Evolutionary conservation across 1,140 invertebrate genomes (phyloP), one percentile per base, ranked within the genome.

Genomic region (Cecropterus lyciades): DNA sequence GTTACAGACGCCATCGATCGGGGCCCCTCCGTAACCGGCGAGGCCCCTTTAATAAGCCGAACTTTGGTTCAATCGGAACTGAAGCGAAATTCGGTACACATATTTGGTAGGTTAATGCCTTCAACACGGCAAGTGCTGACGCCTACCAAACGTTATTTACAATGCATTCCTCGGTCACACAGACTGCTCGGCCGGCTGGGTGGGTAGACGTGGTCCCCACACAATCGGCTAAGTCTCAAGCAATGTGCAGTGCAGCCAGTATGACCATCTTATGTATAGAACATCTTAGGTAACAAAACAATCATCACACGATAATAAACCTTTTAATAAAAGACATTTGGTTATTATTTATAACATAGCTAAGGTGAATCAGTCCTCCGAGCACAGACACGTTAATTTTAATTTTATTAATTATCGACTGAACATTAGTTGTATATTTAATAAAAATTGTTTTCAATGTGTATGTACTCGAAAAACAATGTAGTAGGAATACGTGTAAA

Each of bases 101-200:
- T 33, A 84, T 82, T 87, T 80, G 84, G 85, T 84, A 87, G 82
- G 80, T 79, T 74, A 74, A 70, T 70, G 80, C 75, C 72, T 72
- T 79, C 75, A 87, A 85, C 81, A 86, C 80, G 55, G 65, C 71
- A 51, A 64, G 81, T 87, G 81, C 75, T 77, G 80, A 77, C 59
- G 70, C 84, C 85, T 89, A 89, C 85, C 85, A 83, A 85, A 84
- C 71, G 80, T 89, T 91, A 91, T 91, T 87, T 91, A 91, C 89
- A 91, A 83, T 78, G 89, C 89, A 91, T 89, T 89, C 86, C 79
- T 79, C 83, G 78, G 77, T 78, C 83, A 80, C 81, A 84, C 77
- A 77, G 67, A 67, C 78, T 76, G 27, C 33, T 24, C 42, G 20
- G 15, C 17, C 30, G 48, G 40, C 33, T 20, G 55, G 0, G 11